Evolutionary conservation across 2,113 vertebrate genomes (phyloP), one percentile per base, ranked within the genome.

Genomic region (Gnathonemus longibarbis): DNA sequence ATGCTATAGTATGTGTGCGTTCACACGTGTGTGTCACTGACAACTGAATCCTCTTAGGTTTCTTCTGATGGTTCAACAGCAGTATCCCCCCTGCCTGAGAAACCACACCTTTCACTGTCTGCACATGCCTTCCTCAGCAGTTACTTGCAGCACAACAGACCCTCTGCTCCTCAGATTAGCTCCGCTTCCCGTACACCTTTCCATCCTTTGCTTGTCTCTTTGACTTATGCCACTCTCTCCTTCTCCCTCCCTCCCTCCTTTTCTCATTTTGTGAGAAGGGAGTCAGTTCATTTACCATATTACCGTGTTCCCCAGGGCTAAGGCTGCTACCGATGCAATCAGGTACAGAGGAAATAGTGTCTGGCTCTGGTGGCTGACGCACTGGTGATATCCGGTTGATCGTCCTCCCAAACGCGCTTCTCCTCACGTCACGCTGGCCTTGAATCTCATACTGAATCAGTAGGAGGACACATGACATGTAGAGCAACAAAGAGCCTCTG

Each of bases 261-360:
- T 56, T 89, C 42, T 91, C 35, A 90, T 91, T 91, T 91, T 92
- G 92, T 90, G 74, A 52, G 89, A 74, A 24, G 88, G 87, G 89
- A 93, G 88, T 93, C 90, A 91, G 92, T 94, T 92, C 91, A 88
- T 94, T 95, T 94, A 93, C 91, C 94, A 93, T 93, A 92, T 94
- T 92, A 93, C 74, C 49, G 10, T 89, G 91, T 94, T 53, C 93
- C 91, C 92, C 21, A 89, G 93, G 93, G 92, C 90, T 94, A 89
- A 80, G 93, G 45, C 84, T 87, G 27, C 5, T 93, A 93, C 91
- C 87, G 24, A 89, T 89, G 92, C 93, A 89, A 92, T 94, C 91
- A 77, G 58, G 70, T 39, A 74, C 89, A 87, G 42, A 91, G 91
- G 90, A 84, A 91, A 93, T 91, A 92, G 93, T 83, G 90, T 87